Base-by-base conservation (phyloP, 2,888 invertebrate genomes). In the Catocala sponsa region DNA sequence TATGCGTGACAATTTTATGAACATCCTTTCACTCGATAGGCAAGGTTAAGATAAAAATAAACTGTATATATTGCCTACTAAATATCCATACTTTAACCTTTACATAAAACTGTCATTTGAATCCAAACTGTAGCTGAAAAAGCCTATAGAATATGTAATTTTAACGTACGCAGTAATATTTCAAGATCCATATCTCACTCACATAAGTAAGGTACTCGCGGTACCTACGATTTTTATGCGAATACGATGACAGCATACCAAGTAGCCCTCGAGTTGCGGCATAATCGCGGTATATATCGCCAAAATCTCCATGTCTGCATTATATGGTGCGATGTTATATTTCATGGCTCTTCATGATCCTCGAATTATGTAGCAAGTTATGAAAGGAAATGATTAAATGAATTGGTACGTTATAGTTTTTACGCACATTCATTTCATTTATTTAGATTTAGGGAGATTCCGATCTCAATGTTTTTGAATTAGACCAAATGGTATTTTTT, bases 181-280 rank as follows among this genome's bases (percentile, higher is more conserved):
- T 62, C 62, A 62, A 52, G 52, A 54, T 57, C 38, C 62, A 53
- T 62, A 62, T 62, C 57, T 49, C 56, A 62, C 35, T 56, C 62
- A 42, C 48, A 57, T 57, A 51, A 62, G 48, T 53, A 46, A 57
- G 57, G 49, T 53, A 57, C 56, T 56, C 53, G 48, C 42, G 38
- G 57, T 41, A 57, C 58, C 53, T 50, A 63, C 63, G 53, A 57
- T 63, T 63, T 77, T 69, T 71, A 77, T 52, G 60, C 54, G 53
- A 65, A 59, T 60, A 65, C 69, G 64, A 63, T 54, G 63, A 66
- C 61, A 60, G 75, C 68, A 75, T 75, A 75, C 63, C 62, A 77
- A 75, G 71, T 63, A 55, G 66, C 61, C 54, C 51, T 64, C 59
- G 64, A 57, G 52, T 59, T 48, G 42, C 9, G 41, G 59, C 49